Evolutionary conservation across 2,888 invertebrate genomes (phyloP).

Genomic region (Chorisops tibialis): DNA sequence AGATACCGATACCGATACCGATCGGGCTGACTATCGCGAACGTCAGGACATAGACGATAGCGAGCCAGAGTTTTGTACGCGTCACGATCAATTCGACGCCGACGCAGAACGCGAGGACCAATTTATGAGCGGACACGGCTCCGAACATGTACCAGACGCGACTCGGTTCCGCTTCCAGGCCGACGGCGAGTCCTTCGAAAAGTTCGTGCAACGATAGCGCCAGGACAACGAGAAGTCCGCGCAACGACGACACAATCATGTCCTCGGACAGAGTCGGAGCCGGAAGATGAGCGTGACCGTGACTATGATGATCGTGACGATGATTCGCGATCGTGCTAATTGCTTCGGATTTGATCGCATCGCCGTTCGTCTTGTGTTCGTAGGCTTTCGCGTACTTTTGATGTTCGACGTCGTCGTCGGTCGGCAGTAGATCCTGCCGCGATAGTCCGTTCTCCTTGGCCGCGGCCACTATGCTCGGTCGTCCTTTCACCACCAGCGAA

Average conservation of each 20-base stretch:
- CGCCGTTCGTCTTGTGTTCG: neutral
- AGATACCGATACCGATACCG: slow-evolving; percentile 73
- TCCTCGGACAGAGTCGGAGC: slow-evolving; percentile 40
- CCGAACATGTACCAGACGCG: slow-evolving; percentile 77
- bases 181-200: slow-evolving; percentile 82
- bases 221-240: slow-evolving; percentile 74
- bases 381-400: slow-evolving; percentile 24
- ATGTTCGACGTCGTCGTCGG: slow-evolving; percentile 11
- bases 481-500: slow-evolving; percentile 38
- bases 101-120: slow-evolving; percentile 84
- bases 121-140: slow-evolving; percentile 79
- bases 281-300: slow-evolving; percentile 40
- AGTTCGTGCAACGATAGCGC: slow-evolving; percentile 83
- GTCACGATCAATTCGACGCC: slow-evolving; percentile 77
- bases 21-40: slow-evolving; percentile 78
- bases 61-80: slow-evolving; percentile 61
- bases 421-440: neutral
- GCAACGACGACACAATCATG: slow-evolving; percentile 51
- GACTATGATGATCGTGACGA: slow-evolving; percentile 23
- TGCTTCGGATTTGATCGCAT: neutral
- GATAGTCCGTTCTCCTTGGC: neutral
- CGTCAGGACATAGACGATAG: slow-evolving; percentile 66
- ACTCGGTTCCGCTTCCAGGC: slow-evolving; percentile 62
- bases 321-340: neutral
- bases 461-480: neutral